Conservation (phyloP, 1,140 invertebrate genomes). For the Agrilus planipennis region DNA sequence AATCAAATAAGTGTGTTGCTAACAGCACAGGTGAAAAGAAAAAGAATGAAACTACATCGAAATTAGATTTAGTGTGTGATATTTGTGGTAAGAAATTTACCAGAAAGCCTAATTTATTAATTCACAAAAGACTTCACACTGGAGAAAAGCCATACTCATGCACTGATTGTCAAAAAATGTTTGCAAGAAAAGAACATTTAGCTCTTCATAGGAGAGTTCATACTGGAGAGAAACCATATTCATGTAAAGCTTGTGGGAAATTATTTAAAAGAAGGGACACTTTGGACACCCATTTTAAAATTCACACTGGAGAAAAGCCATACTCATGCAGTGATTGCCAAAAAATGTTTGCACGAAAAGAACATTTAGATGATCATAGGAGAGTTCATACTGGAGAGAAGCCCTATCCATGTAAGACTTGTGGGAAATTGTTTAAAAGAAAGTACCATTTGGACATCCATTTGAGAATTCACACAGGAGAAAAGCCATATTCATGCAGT, state of each 20-base stretch:
- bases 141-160: constrained; percentile 31
- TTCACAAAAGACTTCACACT: constrained; percentile 24
- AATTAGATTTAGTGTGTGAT: no score
- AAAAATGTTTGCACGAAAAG: not conserved
- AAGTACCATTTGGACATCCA: constrained; percentile 27
- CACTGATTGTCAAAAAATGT: constrained; percentile 9
- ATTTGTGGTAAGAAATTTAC: constrained; percentile 18
- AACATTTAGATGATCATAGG: no score
- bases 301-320: constrained; percentile 28
- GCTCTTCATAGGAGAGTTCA: no score
- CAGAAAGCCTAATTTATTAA: constrained; percentile 14
- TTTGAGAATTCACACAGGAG: constrained; percentile 20
- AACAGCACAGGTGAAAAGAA: not conserved
- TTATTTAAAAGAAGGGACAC: constrained; percentile 30
- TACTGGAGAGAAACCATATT: constrained; percentile 29
- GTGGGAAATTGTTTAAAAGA: constrained; percentile 13
- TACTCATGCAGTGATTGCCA: constrained; percentile 26
- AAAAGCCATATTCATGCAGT: constrained; percentile 21
- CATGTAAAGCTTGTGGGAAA: constrained; percentile 31
- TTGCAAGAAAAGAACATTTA: not conserved
- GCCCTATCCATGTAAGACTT: constrained; percentile 26
- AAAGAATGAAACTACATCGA: no score
- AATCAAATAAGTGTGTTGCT: no score
- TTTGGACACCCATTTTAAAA: no score
- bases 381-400: constrained; percentile 21